Base-by-base conservation (phyloP, 2,797 vertebrate species). In the Microcaecilia unicolor region DNA sequence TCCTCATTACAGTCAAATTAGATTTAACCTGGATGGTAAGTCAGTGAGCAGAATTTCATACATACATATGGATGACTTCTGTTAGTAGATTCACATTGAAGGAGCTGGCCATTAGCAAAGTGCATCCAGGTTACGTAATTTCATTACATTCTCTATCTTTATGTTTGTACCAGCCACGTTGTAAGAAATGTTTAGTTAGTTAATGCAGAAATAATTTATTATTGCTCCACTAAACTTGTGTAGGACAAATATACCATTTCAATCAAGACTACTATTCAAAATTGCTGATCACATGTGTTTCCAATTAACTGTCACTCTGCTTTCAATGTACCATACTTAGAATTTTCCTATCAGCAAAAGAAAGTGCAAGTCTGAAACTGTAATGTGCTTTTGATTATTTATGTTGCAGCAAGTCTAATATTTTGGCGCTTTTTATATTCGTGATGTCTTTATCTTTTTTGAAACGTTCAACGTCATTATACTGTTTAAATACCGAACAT, bases 81-180 rank as follows among this genome's bases (percentile, higher is more conserved):
- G 59, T 76, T 1, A 42, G 18, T 62, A 61, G 49, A 52, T 78
- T 63, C 66, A 54, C 61, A 47, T 55, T 55, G 53, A 67, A 51
- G 34, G 37, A 16, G 8, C 19, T 50, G 34, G 18, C 41, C 48
- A 55, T n/a, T n/a, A n/a, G 50, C 58, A 70, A 62, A 49, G 41
- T 56, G 56, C 58, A 60, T 72, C 70, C 31, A 50, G 66, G 68
- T 77, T 53, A 66, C 64, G 51, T 52, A 73, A 78, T 64, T 37
- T 48, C 51, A 68, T 78, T 74, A 66, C 58, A 50, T 48, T 8
- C 7, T 41, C 56, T 31, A 34, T 30, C 52, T 29, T 64, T 60
- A 48, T 66, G 33, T 25, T 57, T 62, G 59, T 28, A 43, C n/a
- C 56, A 61, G 59, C 44, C 6, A 2, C n/a, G 15, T 37, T 15